Conservation (phyloP, 2,888 invertebrate genomes). For the Diplolepis rosae region DNA sequence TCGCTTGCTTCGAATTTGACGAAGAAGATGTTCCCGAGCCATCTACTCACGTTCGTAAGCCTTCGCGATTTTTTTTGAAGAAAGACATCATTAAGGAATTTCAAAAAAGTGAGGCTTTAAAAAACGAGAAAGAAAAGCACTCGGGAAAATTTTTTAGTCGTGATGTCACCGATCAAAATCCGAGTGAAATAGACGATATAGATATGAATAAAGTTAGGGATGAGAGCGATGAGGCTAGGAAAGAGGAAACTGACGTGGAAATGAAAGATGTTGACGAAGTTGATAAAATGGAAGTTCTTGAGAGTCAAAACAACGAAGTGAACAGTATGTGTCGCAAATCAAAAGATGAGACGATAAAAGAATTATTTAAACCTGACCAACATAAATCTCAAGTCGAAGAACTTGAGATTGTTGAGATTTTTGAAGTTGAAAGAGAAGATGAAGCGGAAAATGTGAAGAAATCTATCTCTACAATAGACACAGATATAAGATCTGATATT, state of each 20-base stretch:
- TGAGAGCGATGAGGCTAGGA: slow-evolving; percentile 37
- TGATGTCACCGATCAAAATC: too few species aligned
- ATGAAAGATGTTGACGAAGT: slow-evolving; percentile 18
- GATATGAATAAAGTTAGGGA: slow-evolving; percentile 28
- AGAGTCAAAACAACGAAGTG: neutral
- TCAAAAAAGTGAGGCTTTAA: slow-evolving; percentile 68
- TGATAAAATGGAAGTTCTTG: slow-evolving; percentile 17
- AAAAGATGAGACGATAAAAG: slow-evolving; percentile 37
- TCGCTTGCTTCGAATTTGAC: slow-evolving; percentile 87
- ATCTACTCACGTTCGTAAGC: slow-evolving; percentile 69
- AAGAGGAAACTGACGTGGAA: slow-evolving; percentile 34
- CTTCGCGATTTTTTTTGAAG: slow-evolving; percentile 64
- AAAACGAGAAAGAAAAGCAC: slow-evolving; percentile 61
- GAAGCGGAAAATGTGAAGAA: slow-evolving; percentile 43
- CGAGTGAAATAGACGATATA: too few species aligned
- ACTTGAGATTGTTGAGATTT: slow-evolving; percentile 65
- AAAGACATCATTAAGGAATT: slow-evolving; percentile 72
- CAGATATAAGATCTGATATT: neutral
- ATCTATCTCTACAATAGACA: slow-evolving; percentile 5
- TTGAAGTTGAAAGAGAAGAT: slow-evolving; percentile 63
- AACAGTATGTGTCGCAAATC: neutral
- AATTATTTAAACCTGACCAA: neutral
- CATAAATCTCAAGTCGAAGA: slow-evolving; percentile 13
- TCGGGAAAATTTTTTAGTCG: slow-evolving; percentile 29
- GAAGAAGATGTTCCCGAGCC: slow-evolving; percentile 82